Evolutionary conservation across 1,140 invertebrate species (phyloP).

Genomic region (Drosophila dunni): DNA sequence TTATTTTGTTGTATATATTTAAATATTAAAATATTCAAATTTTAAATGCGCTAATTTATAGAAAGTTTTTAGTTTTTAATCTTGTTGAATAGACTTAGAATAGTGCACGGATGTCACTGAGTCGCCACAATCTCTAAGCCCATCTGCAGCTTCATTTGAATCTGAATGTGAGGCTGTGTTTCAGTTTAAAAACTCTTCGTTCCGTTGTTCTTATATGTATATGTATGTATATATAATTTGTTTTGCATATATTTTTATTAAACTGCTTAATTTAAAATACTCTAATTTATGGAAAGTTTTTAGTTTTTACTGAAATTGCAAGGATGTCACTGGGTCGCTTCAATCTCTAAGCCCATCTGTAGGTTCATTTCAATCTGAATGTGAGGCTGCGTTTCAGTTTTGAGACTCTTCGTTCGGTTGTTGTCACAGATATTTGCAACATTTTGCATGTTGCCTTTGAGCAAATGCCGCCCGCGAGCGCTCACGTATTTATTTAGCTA

Average conservation of each 20-base stretch:
- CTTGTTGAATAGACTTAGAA: neutral
- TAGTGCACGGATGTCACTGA: conserved; percentile 17
- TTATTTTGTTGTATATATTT: no score
- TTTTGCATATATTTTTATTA: no score
- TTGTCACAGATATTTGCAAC: conserved; percentile 75
- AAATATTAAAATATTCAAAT: no score
- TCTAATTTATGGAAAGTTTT: no score
- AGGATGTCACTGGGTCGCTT: conserved; percentile 17
- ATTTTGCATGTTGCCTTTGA: conserved; percentile 80
- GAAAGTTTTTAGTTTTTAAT: no score
- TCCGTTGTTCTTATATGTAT: no score
- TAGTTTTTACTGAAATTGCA: neutral
- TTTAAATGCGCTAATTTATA: no score
- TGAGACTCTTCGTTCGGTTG: neutral
- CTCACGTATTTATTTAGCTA: conserved; percentile 57
- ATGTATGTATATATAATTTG: no score
- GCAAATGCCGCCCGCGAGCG: conserved; percentile 63
- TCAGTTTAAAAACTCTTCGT: neutral
- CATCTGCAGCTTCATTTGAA: neutral
- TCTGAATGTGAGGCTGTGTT: conserved; percentile 2
- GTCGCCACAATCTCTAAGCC: neutral
- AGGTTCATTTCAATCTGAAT: neutral
- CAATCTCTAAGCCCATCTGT: neutral
- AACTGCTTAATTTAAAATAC: no score
- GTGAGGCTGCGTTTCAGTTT: neutral